Evolutionary conservation across 35 echinoderm and acorn worm species (phyloP).

Genomic region (Chiridota heheva): DNA sequence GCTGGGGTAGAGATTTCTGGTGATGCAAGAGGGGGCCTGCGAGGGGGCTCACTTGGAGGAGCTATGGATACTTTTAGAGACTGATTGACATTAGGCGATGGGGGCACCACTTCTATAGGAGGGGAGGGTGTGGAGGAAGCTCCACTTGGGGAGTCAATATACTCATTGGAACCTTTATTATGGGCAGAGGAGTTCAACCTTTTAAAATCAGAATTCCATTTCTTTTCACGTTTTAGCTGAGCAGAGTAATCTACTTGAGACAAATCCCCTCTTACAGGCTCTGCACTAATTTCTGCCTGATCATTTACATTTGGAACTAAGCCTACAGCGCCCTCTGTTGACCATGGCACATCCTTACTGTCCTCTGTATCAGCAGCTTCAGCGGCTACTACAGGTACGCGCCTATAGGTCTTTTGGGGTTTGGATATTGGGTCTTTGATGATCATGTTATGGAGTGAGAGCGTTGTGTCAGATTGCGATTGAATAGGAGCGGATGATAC

Average conservation of each 20-base stretch:
- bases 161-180: slow-evolving; percentile 29
- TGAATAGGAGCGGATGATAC: neutral
- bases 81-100: neutral
- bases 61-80: too few relatives aligned
- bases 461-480: slow-evolving; percentile 34
- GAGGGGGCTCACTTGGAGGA: too few relatives aligned
- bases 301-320: too few relatives aligned
- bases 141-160: slow-evolving; percentile 14
- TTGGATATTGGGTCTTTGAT: slow-evolving; percentile 50
- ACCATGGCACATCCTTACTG: too few relatives aligned
- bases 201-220: slow-evolving; percentile 28
- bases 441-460: slow-evolving; percentile 52
- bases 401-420: slow-evolving; percentile 26
- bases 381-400: too few relatives aligned
- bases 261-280: too few relatives aligned
- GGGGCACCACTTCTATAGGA: neutral
- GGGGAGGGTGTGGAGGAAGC: too few relatives aligned
- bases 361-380: too few relatives aligned
- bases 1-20: neutral
- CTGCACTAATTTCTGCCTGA: too few relatives aligned
- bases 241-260: neutral
- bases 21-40: too few relatives aligned
- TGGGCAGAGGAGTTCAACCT: slow-evolving; percentile 4
- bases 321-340: too few relatives aligned
- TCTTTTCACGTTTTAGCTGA: neutral